phyloP scores from a whole-genome alignment of 2,113 vertebrate species.

The Tupaia chinensis region DNA sequence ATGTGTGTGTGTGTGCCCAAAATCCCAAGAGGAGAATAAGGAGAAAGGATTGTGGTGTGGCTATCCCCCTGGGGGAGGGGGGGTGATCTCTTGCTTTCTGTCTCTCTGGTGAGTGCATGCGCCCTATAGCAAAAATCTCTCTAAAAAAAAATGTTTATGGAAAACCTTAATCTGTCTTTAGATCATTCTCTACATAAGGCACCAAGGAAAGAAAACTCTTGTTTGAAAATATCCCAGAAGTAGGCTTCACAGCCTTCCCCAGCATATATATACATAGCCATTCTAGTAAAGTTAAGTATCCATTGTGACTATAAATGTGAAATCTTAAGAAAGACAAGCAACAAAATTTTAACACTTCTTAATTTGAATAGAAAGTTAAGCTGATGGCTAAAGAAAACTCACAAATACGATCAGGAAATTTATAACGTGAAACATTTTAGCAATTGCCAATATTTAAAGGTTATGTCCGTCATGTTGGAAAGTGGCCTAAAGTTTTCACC shows the following conservation, averaged over 20 bases:
- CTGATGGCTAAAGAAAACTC: slow-evolving; percentile 69
- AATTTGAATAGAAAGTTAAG: slow-evolving; percentile 71
- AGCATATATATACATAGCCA: background rate
- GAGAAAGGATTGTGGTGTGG: too few species aligned
- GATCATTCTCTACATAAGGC: background rate
- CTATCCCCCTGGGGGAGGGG: too few species aligned
- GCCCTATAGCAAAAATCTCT: too few species aligned
- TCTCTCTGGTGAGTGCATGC: too few species aligned
- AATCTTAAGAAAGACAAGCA: slow-evolving; percentile 57
- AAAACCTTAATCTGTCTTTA: background rate
- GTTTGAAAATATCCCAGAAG: slow-evolving; percentile 34
- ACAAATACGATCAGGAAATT: slow-evolving; percentile 81
- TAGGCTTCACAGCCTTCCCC: background rate
- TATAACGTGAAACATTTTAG: slow-evolving; percentile 78
- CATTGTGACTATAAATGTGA: slow-evolving; percentile 51
- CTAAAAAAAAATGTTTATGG: background rate
- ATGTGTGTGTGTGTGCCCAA: too few species aligned
- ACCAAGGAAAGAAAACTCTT: slow-evolving; percentile 1
- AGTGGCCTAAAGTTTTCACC: slow-evolving; percentile 86
- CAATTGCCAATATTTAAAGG: slow-evolving; percentile 88
- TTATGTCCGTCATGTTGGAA: slow-evolving; percentile 85
- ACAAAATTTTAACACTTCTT: slow-evolving; percentile 76
- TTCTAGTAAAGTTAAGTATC: slow-evolving; percentile 2
- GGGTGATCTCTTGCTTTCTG: too few species aligned
- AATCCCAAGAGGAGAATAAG: too few species aligned